Conservation (phyloP, 2,113 vertebrate species). For the Solea solea region DNA sequence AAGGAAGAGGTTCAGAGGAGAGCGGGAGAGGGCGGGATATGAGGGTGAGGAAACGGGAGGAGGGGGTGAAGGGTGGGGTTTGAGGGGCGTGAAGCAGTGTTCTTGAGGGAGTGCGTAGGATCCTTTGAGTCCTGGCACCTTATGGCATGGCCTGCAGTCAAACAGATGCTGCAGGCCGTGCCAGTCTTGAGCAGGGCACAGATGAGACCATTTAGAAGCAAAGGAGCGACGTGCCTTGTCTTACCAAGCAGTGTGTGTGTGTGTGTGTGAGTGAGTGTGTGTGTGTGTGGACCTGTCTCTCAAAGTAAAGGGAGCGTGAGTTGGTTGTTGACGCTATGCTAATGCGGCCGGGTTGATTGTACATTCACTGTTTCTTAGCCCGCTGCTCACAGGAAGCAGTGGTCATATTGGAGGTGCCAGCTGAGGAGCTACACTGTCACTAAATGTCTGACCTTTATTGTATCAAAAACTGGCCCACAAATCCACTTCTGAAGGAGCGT, state of each 20-base stretch:
- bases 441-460: slow-evolving; percentile 4
- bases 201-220: slow-evolving; percentile 72
- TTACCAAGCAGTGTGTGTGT: slow-evolving; percentile 59
- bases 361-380: slow-evolving; percentile 12
- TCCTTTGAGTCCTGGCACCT: slow-evolving; percentile 79
- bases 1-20: slow-evolving; percentile 42
- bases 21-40: slow-evolving; percentile 17
- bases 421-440: not conserved
- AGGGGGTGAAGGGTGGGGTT: slow-evolving; percentile 86
- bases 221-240: slow-evolving; percentile 73
- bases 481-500: no score
- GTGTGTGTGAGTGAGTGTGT: slow-evolving; percentile 37
- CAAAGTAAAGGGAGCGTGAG: slow-evolving; percentile 51
- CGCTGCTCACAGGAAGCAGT: slow-evolving; percentile 8
- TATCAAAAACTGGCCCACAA: no score
- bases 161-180: slow-evolving; percentile 80
- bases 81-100: slow-evolving; percentile 80
- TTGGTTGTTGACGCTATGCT: slow-evolving; percentile 62
- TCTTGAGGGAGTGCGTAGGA: slow-evolving; percentile 76
- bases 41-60: slow-evolving; percentile 76
- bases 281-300: slow-evolving; percentile 40
- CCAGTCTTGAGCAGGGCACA: slow-evolving; percentile 76
- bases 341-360: slow-evolving; percentile 40
- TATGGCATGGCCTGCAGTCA: slow-evolving; percentile 83
- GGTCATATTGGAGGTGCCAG: not conserved